Evolutionary conservation across 2,888 invertebrate species (phyloP), one percentile per base, ranked within the genome.

Genomic region (Artemia sp.): DNA sequence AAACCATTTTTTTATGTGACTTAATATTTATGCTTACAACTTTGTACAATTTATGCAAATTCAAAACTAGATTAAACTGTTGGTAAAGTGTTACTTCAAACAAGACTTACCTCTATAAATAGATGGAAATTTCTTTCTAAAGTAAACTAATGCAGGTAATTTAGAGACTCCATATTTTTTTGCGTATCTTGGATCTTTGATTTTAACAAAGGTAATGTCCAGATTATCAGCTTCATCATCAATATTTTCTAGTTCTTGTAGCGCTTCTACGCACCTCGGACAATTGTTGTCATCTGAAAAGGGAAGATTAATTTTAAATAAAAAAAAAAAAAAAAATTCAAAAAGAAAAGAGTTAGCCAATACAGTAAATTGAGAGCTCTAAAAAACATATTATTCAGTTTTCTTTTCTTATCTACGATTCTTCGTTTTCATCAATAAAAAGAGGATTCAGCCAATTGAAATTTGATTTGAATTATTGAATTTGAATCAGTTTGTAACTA

Each of bases 201-300:
- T 92, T 80, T 93, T 92, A 0, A 93, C 92, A 78, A 94, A 92
- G 2, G 92, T 91, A 73, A 94, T 92, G 76, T 93, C 92, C 76
- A 94, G 82, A 78, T 91, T 91, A 77, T 93, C 92, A 0, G 92
- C 92, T 80, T 95, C 94, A 74, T 91, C 90, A 76, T 96, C 95
- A 74, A 95, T 94, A 74, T 89, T 90, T 77, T 95, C 95, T 72
- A 95, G 79, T 77, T 89, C 89, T 72, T 89, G 87, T 74, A 90
- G 80, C 0, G 92, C 90, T n/a, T 85, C 83, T 68, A 85, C 84
- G 78, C 93, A 92, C 74, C 90, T 90, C 53, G 85, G 86, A 78
- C 94, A 84, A 74, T 89, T 77, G 73, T 86, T 84, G 76, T 92
- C 90, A 79, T 91, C 92, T 92, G 74, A 7, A 80, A 78, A 51